These are phyloP conservation scores for Autographa gamma DNA, from an alignment of 2,888 invertebrate species.

Conservation along the genomic window DNA sequence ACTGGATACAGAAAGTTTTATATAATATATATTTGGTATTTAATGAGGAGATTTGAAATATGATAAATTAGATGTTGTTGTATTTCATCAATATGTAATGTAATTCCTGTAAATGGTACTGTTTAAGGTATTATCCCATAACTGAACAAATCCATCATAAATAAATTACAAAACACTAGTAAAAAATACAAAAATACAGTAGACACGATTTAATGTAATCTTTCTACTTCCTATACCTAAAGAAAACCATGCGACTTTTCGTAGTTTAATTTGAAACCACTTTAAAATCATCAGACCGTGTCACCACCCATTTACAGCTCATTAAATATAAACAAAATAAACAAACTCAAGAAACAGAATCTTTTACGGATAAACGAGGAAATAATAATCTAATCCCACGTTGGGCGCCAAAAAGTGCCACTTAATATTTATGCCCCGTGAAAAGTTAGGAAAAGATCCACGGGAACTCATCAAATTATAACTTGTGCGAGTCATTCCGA, in stretches of 20 bases:
- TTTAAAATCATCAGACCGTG: not conserved
- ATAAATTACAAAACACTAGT: too few species aligned
- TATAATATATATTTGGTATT: too few species aligned
- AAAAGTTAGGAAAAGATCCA: constrained; percentile 75
- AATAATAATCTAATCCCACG: constrained; percentile 63
- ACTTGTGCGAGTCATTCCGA: constrained; percentile 68
- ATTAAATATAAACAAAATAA: constrained; percentile 11
- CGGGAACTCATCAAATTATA: constrained; percentile 79
- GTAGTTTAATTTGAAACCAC: not conserved
- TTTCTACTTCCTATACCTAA: too few species aligned
- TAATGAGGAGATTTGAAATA: too few species aligned
- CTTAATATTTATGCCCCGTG: constrained; percentile 81
- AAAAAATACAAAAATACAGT: too few species aligned
- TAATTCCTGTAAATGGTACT: too few species aligned
- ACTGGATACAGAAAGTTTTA: not conserved
- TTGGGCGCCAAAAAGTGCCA: constrained; percentile 76
- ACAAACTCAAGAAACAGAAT: constrained; percentile 26
- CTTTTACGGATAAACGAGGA: constrained; percentile 27
- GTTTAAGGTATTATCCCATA: too few species aligned
- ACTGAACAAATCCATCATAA: too few species aligned
- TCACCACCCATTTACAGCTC: not conserved
- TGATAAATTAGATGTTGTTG: too few species aligned
- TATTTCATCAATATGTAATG: too few species aligned
- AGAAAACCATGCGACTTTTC: too few species aligned
- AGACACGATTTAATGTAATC: too few species aligned